Percentiles rank a stretch among this genome's conserved stretches.
These are phyloP conservation scores for Protonibea diacanthus DNA, from an alignment of 2,797 vertebrate species.

Conservation along the genomic window DNA sequence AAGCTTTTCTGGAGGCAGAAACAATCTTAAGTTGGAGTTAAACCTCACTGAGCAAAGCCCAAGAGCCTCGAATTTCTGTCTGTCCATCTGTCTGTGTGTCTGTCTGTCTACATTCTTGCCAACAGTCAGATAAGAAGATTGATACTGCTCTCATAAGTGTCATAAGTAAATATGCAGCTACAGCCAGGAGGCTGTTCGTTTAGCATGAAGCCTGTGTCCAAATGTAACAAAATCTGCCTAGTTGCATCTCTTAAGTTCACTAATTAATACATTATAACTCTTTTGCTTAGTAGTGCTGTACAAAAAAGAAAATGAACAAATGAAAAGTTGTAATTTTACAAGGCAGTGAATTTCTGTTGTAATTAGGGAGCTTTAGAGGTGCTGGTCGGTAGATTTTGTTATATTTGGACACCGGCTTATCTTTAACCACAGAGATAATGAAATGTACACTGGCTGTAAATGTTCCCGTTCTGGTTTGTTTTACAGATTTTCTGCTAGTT, in stretches of 20 bases:
- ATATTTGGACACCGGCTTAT: not conserved
- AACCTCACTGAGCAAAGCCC: slow-evolving; percentile 15
- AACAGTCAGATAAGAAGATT: not conserved
- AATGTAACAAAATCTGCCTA: not conserved
- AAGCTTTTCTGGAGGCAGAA: slow-evolving; percentile 9
- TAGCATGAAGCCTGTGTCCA: not conserved
- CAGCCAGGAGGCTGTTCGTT: not conserved
- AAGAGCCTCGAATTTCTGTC: not conserved
- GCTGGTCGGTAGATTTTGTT: not conserved
- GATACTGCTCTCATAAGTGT: not conserved
- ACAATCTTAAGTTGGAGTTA: slow-evolving; percentile 4
- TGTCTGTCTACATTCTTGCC: not conserved
- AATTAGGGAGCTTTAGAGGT: slow-evolving; percentile 6
- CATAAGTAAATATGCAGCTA: not conserved
- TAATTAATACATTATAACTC: slow-evolving; percentile 1
- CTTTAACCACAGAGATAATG: not conserved
- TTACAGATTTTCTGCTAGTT: slow-evolving; percentile 4
- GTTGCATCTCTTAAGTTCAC: not conserved
- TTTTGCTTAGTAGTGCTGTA: slow-evolving; percentile 1
- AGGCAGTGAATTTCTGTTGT: not conserved
- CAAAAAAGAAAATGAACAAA: not conserved
- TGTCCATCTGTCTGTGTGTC: not conserved
- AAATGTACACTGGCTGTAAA: slow-evolving; percentile 6
- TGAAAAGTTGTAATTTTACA: not conserved
- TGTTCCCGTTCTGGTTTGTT: slow-evolving; percentile 2